A percentile compares a stretch with the other conserved stretches of the same genome.
Conservation (phyloP, 2,113 vertebrate species). For the Macrotus californicus region DNA sequence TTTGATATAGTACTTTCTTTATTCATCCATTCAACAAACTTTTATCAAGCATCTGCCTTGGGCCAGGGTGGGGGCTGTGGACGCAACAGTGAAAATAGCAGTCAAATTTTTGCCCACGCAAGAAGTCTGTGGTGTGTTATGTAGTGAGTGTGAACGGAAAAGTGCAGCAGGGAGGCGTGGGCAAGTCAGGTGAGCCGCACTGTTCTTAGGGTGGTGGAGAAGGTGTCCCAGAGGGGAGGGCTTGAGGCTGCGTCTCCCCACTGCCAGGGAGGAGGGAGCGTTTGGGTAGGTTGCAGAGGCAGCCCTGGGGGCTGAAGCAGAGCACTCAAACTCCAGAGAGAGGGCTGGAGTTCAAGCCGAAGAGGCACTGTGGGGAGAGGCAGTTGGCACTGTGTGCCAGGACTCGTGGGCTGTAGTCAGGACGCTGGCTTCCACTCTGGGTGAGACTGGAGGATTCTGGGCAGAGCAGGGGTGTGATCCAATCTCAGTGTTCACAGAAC, state of each 20-base stretch:
- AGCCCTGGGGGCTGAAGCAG: neutral
- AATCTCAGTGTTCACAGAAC: neutral
- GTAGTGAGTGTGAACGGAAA: neutral
- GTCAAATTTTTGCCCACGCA: neutral
- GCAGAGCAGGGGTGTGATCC: neutral
- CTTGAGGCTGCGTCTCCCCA: neutral
- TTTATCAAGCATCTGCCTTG: neutral
- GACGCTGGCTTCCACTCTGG: neutral
- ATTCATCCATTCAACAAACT: neutral
- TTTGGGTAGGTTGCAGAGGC: neutral
- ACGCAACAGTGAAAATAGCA: neutral
- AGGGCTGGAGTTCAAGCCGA: neutral
- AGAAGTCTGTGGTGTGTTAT: neutral
- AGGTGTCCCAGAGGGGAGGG: neutral
- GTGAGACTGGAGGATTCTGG: neutral
- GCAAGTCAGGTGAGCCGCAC: neutral
- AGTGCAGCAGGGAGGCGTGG: neutral
- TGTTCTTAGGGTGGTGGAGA: neutral
- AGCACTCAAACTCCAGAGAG: too few relatives aligned
- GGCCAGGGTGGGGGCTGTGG: neutral
- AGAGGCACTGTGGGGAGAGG: neutral
- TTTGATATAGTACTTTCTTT: neutral
- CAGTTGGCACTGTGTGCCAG: neutral
- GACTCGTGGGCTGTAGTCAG: neutral
- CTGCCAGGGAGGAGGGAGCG: accelerated